Base-by-base conservation (phyloP, 2,888 invertebrate species). In the Rutpela maculata region DNA sequence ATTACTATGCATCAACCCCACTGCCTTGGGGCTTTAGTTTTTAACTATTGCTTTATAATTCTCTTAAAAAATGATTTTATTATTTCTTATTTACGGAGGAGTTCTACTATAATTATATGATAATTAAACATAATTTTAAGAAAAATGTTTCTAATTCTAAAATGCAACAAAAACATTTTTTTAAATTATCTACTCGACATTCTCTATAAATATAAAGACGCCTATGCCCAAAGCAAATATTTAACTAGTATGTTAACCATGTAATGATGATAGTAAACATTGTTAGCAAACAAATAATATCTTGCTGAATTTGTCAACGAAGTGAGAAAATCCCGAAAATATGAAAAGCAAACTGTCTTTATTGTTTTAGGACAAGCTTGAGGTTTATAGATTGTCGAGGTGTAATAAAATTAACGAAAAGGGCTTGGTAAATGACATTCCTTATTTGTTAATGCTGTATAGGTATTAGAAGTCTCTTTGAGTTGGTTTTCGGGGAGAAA, bases 171-270 rank as follows among this genome's bases (percentile, higher is more conserved):
- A 2, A 43, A 43, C 15, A 43, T 43, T 43, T 43, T 43, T 43
- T 43, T 7, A 43, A 7, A 43, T 2, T 12, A 12, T 15, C 7
- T 0, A 43, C 15, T 12, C 15, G 43, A 43, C 43, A 12, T 43
- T 43, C 43, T 15, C 12, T 43, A 1, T 12, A 43, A 43, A 43
- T 12, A 43, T 4, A 11, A 43, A 50, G 50, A 68, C 77, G 77
- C 65, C 70, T 50, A 57, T 77, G 77, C 11, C 22, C 22, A 17
- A 19, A 35, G 18, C 76, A 79, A 79, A 79, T 79, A 77, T 77
- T 77, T 69, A 74, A 70, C 31, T 26, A 57, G 72, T 43, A 75
- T 62, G 73, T 74, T 76, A 79, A 84, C 72, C n/a, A 72, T 72
- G 72, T 72, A 72, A 72, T 72, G 72, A 72, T 72, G 63, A 31